A percentile compares a stretch with the other conserved stretches of the same genome.
Conservation (phyloP, 2,113 vertebrate genomes). For the Proteles cristata region DNA sequence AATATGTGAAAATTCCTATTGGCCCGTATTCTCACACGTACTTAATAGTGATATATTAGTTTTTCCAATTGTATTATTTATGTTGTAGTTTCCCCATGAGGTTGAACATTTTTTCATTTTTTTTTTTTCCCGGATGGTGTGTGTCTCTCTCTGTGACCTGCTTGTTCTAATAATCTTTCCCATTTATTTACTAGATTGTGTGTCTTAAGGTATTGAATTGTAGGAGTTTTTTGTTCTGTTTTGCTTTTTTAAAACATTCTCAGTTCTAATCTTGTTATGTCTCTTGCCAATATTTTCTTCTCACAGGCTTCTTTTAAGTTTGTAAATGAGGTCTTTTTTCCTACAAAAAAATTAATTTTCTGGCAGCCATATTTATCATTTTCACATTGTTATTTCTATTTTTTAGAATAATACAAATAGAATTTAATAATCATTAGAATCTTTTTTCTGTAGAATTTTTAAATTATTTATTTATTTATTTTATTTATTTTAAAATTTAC, state of each 20-base stretch:
- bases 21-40: not conserved
- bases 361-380: not conserved
- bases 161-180: constrained; percentile 11
- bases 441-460: too few relatives aligned
- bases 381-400: constrained; percentile 31
- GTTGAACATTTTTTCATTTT: not conserved
- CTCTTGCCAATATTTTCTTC: not conserved
- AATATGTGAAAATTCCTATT: not conserved
- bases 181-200: not conserved
- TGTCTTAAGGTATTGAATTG: constrained; percentile 16
- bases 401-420: not conserved
- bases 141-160: not conserved
- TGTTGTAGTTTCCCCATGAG: not conserved
- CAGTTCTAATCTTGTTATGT: not conserved
- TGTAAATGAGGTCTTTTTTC: not conserved
- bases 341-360: not conserved
- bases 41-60: not conserved
- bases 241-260: constrained; percentile 47
- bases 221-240: not conserved
- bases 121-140: not conserved
- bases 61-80: not conserved
- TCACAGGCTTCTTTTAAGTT: not conserved
- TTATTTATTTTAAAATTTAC: not conserved
- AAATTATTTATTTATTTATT: too few relatives aligned
- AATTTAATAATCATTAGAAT: too few relatives aligned